phyloP scores from a whole-genome alignment of 2,797 vertebrate species.

The Malurus leucopterus region DNA sequence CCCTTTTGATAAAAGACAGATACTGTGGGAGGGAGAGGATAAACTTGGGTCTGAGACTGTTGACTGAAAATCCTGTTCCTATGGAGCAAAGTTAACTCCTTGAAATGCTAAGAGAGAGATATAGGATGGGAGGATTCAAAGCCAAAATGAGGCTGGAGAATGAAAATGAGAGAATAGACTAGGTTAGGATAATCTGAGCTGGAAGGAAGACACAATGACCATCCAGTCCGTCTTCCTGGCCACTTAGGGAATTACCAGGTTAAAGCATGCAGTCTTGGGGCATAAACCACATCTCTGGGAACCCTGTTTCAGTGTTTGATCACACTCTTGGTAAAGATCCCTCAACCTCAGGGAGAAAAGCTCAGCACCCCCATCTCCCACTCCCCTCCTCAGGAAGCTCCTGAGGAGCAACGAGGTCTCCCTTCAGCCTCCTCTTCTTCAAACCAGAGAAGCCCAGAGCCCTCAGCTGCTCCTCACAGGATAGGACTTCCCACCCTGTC shows the following conservation, averaged over 20 bases:
- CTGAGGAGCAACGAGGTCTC: fast-evolving
- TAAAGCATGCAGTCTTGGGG: neutral
- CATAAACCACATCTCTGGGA: neutral
- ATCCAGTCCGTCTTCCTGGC: neutral
- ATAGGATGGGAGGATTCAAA: neutral
- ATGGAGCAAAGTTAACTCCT: neutral
- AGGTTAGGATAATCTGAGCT: neutral
- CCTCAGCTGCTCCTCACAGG: neutral
- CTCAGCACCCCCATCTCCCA: neutral
- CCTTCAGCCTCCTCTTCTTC: neutral
- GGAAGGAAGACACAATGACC: neutral
- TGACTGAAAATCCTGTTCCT: neutral
- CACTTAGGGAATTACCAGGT: neutral
- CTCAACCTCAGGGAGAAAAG: neutral
- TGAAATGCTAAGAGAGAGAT: neutral
- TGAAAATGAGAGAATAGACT: neutral
- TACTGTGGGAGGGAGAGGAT: neutral
- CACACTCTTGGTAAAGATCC: neutral
- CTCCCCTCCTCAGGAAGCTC: neutral
- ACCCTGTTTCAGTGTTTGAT: neutral
- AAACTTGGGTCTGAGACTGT: neutral
- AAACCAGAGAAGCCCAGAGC: neutral
- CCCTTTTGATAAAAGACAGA: neutral
- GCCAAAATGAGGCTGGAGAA: neutral
- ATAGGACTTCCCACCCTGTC: neutral